Conservation (phyloP, 2,797 vertebrate species). For the Eptatretus atami region DNA sequence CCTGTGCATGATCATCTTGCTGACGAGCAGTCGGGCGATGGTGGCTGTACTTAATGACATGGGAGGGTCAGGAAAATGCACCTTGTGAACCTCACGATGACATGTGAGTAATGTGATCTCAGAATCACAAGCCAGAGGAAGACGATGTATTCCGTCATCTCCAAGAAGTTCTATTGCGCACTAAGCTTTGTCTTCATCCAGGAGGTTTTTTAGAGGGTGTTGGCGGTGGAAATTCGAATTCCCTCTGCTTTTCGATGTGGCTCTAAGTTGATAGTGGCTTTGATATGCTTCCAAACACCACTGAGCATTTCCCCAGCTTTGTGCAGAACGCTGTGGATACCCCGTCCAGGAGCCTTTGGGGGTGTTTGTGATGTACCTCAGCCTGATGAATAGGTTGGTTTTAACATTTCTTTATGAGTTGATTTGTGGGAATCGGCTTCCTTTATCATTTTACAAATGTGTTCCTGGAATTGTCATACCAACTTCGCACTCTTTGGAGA, state of each 20-base stretch:
- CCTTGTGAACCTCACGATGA: conserved; percentile 67
- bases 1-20: conserved; percentile 63
- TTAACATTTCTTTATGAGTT: too few species aligned
- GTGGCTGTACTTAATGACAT: conserved; percentile 83
- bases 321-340: neutral
- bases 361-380: too few species aligned
- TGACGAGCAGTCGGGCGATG: conserved; percentile 58
- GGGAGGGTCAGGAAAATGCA: conserved; percentile 61
- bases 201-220: conserved; percentile 23
- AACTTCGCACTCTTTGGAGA: neutral
- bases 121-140: conserved; percentile 46
- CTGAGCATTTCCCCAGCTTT: too few species aligned
- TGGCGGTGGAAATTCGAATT: conserved; percentile 84
- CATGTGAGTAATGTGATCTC: conserved; percentile 84
- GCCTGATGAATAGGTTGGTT: too few species aligned
- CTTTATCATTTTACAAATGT: too few species aligned
- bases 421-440: neutral
- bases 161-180: conserved; percentile 9
- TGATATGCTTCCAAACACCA: neutral
- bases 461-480: too few species aligned
- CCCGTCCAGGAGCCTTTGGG: neutral
- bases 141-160: conserved; percentile 3
- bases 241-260: conserved; percentile 85
- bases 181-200: conserved; percentile 48
- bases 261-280: conserved; percentile 15